Base-by-base conservation (phyloP, 2,113 vertebrate genomes). In the Spizaetus ornatus region DNA sequence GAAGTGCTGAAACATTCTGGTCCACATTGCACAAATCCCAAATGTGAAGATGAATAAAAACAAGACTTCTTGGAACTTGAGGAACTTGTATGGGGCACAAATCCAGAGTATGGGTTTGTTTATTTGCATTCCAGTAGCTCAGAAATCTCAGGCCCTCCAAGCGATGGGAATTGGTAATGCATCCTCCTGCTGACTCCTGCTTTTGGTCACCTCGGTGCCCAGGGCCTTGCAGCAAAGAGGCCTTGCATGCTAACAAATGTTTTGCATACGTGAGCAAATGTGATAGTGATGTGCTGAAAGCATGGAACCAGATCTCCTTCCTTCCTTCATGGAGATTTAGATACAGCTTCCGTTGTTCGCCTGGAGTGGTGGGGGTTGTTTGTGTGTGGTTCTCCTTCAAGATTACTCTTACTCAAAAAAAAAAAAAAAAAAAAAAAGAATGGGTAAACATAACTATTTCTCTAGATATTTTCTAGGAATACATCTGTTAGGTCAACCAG, bases 1-100 rank as follows among this genome's bases (percentile, higher is more conserved):
- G 70, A 95, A 96, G 78, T 82, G 82, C 88, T 93, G 91, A 96
- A 96, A 94, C 77, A 84, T 86, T 91, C 90, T 96, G 92, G 93
- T 95, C 92, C 92, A 85, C 70, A 84, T 81, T 96, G 92, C 86
- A 93, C 53, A 97, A 97, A 96, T 96, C 94, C 95, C 95, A 93
- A 95, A 96, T 63, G 93, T 63, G 76, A 90, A 59, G 71, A 94
- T 82, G 87, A 93, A 94, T 90, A 71, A 95, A 88, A 95, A 83
- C 94, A 97, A 81, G 74, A 73, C 76, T 97, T 96, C 93, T 97
- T 97, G 97, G 97, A 97, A 96, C 93, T 94, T 94, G 31, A 91
- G 62, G 96, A 95, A 96, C 94, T 91, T 5, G 3, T 83, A 36
- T 62, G 84, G 78, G 94, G 93, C 92, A 83, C 45, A 93, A 81